Evolutionary conservation across 2,888 invertebrate species (phyloP).

Genomic region (Polydesmus complanatus): DNA sequence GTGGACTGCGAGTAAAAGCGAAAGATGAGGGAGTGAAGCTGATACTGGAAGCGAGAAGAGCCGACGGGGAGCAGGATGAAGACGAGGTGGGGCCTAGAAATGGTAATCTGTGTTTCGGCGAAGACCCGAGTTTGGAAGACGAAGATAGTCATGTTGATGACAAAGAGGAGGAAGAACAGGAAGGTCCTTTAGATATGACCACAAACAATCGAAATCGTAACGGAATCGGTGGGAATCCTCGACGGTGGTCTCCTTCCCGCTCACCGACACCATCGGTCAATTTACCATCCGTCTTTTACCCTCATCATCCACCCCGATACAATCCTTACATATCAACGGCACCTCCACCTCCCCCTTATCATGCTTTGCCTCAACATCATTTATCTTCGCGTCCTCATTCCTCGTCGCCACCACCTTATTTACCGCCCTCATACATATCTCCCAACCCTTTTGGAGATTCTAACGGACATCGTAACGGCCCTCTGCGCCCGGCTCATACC

Average conservation of each 20-base stretch:
- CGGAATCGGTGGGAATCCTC: slow-evolving; percentile 6
- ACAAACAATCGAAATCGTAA: slow-evolving; percentile 19
- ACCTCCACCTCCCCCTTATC: slow-evolving; percentile 47
- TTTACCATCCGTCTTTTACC: not conserved
- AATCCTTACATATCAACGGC: slow-evolving; percentile 7
- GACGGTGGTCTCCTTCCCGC: slow-evolving; percentile 3
- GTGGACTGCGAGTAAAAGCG: not conserved
- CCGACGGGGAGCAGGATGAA: not conserved
- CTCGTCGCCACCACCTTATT: slow-evolving; percentile 1
- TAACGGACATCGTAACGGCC: not conserved
- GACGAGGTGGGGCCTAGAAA: too few relatives aligned
- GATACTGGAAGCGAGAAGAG: not conserved
- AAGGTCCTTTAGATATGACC: slow-evolving; percentile 24
- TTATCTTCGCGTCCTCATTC: not conserved
- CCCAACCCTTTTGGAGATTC: slow-evolving; percentile 4
- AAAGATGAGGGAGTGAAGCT: not conserved
- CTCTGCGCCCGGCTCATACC: not conserved
- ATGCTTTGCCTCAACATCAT: slow-evolving; percentile 9
- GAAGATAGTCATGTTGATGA: slow-evolving; percentile 15
- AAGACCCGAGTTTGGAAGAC: too few relatives aligned
- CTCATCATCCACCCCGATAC: not conserved
- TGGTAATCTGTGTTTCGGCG: too few relatives aligned
- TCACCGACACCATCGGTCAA: slow-evolving; percentile 4
- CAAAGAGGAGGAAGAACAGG: slow-evolving; percentile 23
- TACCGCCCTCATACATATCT: not conserved